Base-by-base conservation (phyloP, 37 sponge, comb jelly and placozoan genomes). In the Tethya wilhelma region DNA sequence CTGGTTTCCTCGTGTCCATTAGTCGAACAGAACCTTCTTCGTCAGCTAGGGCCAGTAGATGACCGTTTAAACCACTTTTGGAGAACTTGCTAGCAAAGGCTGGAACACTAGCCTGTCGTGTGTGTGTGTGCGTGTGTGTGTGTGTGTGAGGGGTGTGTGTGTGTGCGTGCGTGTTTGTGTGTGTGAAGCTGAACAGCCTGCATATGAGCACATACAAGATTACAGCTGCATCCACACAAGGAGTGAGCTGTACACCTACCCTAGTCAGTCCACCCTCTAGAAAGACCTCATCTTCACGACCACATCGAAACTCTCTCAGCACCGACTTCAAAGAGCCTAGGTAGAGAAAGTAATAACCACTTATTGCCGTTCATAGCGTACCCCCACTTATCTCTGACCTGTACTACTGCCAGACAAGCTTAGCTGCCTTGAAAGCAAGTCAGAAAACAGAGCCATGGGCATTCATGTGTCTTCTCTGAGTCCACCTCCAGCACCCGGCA, bases 21-120 rank as follows among this genome's bases (percentile, higher is more conserved):
- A 93, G 62, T 43, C 56, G 29, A 4, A 93, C 71, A 4, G 79
- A 82, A 1, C 93, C 93, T 20, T 86, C 86, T 57, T 93, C 93
- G 71, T 93, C 93, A 38, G 68, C 89, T 14, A 72, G 45, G 5
- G 86, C 86, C 56, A 93, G 75, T 41, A 92, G 77, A 53, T 92
- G 64, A 23, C 88, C 88, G 44, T 84, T 20, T 14, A 84, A 71
- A 55, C 79, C 80, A 53, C 76, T 74, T 56, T 45, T 75, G 44
- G 49, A 42, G 64, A 91, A 87, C 60, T 87, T 78, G 44, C 88
- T 84, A 0, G 84, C 79, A 72, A 87, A 83, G 29, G 88, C 25
- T n/a, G 88, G 92, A 0, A 76, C 81, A 2, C 74, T 31, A 0
- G 20, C 67, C 91, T 86, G 55, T 66, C 0, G 37, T n/a, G 40